These are phyloP conservation scores for Dolichomitus sp. DNA, from an alignment of 2,888 invertebrate species.

Conservation along the genomic window DNA sequence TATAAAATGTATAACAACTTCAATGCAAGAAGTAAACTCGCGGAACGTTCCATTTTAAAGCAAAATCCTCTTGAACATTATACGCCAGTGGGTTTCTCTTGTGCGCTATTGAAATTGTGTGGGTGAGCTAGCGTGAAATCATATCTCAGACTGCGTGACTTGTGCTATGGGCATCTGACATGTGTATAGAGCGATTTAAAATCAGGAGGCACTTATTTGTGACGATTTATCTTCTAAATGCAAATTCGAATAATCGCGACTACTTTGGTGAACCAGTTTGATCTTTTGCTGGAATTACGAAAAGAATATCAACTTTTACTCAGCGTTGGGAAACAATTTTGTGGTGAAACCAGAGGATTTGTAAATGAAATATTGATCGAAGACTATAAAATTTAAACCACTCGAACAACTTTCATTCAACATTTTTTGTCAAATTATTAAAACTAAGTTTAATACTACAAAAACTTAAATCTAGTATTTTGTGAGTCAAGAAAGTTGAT, in stretches of 20 bases:
- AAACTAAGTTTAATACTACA: neutral
- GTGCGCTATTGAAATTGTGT: slow-evolving; percentile 34
- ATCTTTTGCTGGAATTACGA: neutral
- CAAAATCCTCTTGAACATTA: slow-evolving; percentile 10
- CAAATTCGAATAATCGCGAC: neutral
- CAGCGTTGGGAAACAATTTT: neutral
- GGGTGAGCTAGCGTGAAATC: slow-evolving; percentile 47
- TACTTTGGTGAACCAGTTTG: neutral
- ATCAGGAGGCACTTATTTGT: slow-evolving; percentile 2
- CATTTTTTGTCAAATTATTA: neutral
- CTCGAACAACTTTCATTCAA: neutral
- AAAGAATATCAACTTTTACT: neutral
- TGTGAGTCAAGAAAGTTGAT: neutral
- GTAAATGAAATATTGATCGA: neutral
- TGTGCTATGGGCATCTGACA: neutral
- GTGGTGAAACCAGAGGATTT: neutral
- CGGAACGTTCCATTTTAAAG: slow-evolving; percentile 45
- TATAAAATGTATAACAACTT: neutral
- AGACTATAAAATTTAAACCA: neutral
- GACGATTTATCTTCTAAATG: neutral
- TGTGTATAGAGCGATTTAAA: slow-evolving; percentile 24
- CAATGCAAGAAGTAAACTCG: neutral
- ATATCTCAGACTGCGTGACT: slow-evolving; percentile 20
- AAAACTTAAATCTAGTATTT: neutral
- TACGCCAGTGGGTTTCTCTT: slow-evolving; percentile 46